A percentile compares a stretch with the other conserved stretches of the same genome.
These are phyloP conservation scores for Nesometra sesokonis DNA, from an alignment of 35 echinoderm and acorn worm species.

Conservation along the genomic window DNA sequence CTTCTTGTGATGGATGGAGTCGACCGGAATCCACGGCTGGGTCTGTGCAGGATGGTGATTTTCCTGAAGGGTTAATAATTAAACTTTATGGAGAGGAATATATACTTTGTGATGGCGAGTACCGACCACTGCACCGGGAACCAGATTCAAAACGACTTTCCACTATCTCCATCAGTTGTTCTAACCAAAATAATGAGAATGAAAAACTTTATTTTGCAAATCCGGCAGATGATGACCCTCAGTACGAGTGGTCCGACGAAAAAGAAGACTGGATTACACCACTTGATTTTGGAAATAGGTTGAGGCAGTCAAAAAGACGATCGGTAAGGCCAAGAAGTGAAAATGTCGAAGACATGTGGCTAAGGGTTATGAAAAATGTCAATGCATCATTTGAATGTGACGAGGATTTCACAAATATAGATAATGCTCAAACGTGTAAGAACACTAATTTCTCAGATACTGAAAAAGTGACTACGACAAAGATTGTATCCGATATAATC, in stretches of 20 bases:
- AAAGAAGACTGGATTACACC: not conserved
- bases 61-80: not conserved
- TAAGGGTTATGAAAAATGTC: not conserved
- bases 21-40: not conserved
- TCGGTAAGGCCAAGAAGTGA: not conserved
- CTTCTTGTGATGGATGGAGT: not conserved
- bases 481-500: not conserved
- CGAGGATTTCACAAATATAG: not conserved
- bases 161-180: not conserved
- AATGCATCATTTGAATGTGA: not conserved
- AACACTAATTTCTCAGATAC: not conserved
- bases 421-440: not conserved
- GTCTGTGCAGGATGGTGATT: not conserved
- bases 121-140: not conserved
- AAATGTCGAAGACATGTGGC: not conserved
- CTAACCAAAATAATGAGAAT: not conserved
- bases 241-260: not conserved
- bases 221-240: not conserved
- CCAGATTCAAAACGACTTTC: not conserved
- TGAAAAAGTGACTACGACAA: not conserved
- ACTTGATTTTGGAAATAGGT: not conserved
- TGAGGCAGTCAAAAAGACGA: not conserved
- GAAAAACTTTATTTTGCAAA: not conserved
- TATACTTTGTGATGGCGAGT: not conserved
- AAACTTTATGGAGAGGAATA: not conserved